Conservation (phyloP, 2,888 invertebrate genomes). For the Papilio protenor region DNA sequence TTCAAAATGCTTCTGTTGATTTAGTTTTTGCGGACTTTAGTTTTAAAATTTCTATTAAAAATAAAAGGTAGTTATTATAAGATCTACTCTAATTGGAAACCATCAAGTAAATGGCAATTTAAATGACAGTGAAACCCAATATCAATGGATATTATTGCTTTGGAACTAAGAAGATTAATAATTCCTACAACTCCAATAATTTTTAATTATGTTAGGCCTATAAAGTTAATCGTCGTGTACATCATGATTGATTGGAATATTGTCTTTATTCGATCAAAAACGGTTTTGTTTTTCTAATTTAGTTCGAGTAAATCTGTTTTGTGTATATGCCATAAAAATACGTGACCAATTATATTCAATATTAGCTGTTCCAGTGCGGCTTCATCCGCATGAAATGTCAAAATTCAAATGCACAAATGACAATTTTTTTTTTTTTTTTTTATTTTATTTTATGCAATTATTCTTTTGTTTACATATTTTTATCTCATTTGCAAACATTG, state of each 20-base stretch:
- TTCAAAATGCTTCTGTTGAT: neutral
- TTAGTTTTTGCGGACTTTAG: neutral
- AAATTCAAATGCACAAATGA: too few relatives aligned
- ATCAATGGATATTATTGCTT: neutral
- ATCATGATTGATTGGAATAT: neutral
- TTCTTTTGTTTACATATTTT: conserved; percentile 42
- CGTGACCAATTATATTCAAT: neutral
- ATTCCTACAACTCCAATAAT: neutral
- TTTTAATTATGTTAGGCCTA: conserved; percentile 12
- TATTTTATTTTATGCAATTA: conserved; percentile 31
- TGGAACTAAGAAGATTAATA: neutral
- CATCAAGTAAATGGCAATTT: conserved; percentile 2
- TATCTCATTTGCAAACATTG: conserved; percentile 43
- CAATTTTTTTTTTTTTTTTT: too few relatives aligned
- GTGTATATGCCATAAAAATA: too few relatives aligned
- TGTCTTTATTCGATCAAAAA: neutral
- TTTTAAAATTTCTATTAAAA: too few relatives aligned
- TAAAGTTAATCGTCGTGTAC: neutral
- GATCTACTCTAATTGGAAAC: neutral
- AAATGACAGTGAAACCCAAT: neutral
- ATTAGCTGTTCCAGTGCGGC: too few relatives aligned
- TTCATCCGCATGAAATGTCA: too few relatives aligned
- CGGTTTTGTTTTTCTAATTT: neutral
- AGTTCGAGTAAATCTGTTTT: neutral
- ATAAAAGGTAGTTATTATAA: neutral